These are phyloP conservation scores for Eretmocerus hayati DNA, from an alignment of 2,888 invertebrate genomes.

Conservation along the genomic window DNA sequence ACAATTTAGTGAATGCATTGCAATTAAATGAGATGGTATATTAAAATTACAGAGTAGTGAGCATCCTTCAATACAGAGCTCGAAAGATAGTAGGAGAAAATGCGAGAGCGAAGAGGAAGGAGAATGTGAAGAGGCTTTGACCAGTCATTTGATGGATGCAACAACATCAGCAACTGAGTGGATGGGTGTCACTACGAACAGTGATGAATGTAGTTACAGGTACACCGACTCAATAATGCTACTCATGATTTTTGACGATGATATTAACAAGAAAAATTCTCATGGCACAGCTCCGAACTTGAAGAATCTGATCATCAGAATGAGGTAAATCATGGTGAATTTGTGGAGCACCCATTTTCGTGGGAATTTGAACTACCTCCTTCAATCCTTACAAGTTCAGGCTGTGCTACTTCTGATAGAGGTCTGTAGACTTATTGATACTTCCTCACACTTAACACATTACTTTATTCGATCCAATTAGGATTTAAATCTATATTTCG, in stretches of 20 bases:
- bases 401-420: constrained; percentile 64
- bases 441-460: too few relatives aligned
- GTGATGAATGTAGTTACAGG: constrained; percentile 76
- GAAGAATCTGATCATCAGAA: constrained; percentile 51
- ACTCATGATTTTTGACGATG: neutral
- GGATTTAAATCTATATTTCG: too few relatives aligned
- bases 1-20: neutral
- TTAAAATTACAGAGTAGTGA: constrained; percentile 27
- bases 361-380: constrained; percentile 66
- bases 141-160: constrained; percentile 53
- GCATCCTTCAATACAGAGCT: constrained; percentile 22
- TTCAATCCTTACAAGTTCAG: constrained; percentile 67
- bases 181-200: constrained; percentile 84
- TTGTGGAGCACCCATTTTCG: constrained; percentile 51
- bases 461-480: too few relatives aligned
- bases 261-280: neutral
- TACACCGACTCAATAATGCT: too few relatives aligned
- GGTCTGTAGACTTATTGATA: too few relatives aligned
- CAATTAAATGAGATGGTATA: constrained; percentile 1
- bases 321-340: constrained; percentile 43
- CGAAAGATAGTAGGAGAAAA: constrained; percentile 31
- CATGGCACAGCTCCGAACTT: constrained; percentile 62
- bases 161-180: constrained; percentile 70
- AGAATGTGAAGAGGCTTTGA: constrained; percentile 56
- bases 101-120: constrained; percentile 59